Evolutionary conservation across 2,888 invertebrate genomes (phyloP), one percentile per base, ranked within the genome.

Genomic region (Cataglyphis albicans): DNA sequence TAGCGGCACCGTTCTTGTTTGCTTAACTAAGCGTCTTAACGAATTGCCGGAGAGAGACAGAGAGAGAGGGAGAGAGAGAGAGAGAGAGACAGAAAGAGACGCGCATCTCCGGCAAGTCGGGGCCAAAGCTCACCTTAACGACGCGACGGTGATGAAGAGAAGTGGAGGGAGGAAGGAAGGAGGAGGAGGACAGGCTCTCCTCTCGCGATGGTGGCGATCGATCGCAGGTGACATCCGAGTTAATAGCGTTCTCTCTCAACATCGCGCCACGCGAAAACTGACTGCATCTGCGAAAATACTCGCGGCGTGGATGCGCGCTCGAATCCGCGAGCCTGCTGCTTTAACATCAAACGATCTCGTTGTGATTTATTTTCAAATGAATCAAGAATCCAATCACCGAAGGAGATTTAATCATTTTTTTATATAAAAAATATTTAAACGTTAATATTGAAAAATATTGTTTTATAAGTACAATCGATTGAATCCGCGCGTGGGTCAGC

Each of bases 1-100:
- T 52, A 70, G 48, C 74, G 81, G 83, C 86, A 84, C 82, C 64
- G 81, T 82, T 84, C 88, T 89, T 91, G 91, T 92, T 92, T 92
- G 90, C 91, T 91, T 89, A 91, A 90, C 90, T 92, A 91, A 91
- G 91, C 92, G 89, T 91, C 92, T 92, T 91, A 92, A 91, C 90
- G 91, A 92, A 89, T 90, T 89, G 90, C 90, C 80, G 74, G 84
- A 86, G 83, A 86, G 84, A 87, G 83, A 86, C 88, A 25, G 25
- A 25, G 83, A 86, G 86, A 25, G 25, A 25, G 25, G 1, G 1
- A 25, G 25, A 25, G 25, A 25, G 84, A 87, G 83, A 86, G 25
- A 25, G 83, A 86, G 86, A 25, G 25, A 25, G 25, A 25, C 0
- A 25, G 25, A 25, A 1, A 25, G 84, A 87, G 83, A 86, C 88